These are phyloP conservation scores for Hyles euphorbiae DNA, from an alignment of 1,140 invertebrate genomes.

Conservation along the genomic window DNA sequence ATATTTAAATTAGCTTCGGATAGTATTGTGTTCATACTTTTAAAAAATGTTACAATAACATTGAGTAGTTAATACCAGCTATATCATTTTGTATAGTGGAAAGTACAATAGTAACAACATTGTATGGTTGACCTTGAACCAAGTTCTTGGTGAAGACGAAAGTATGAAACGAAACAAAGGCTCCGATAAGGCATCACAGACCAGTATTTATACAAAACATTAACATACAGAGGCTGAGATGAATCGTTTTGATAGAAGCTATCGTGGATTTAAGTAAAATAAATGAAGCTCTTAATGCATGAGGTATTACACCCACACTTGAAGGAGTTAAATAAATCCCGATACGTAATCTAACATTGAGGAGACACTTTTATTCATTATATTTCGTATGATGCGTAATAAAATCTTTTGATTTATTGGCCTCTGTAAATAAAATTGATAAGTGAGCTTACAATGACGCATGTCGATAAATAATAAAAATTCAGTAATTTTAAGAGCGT, in stretches of 20 bases:
- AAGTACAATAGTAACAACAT: not conserved
- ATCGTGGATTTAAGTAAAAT: conserved; percentile 48
- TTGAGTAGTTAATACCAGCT: too few relatives aligned
- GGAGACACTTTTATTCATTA: conserved; percentile 5
- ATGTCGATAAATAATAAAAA: too few relatives aligned
- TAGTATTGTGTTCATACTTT: not conserved
- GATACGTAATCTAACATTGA: conserved; percentile 13
- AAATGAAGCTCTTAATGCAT: conserved; percentile 55
- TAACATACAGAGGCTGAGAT: conserved; percentile 59
- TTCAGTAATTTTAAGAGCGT: too few relatives aligned
- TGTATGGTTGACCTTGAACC: conserved; percentile 30
- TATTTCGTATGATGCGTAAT: not conserved
- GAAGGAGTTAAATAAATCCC: conserved; percentile 29
- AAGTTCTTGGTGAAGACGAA: conserved; percentile 20
- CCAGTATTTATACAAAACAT: conserved; percentile 48
- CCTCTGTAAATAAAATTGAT: too few relatives aligned
- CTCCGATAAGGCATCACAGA: conserved; percentile 42
- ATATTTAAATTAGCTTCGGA: not conserved
- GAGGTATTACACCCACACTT: conserved; percentile 34
- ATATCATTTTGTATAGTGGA: not conserved
- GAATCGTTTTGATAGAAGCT: conserved; percentile 47
- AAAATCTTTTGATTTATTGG: too few relatives aligned
- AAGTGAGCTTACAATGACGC: too few relatives aligned
- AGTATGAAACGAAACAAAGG: conserved; percentile 38
- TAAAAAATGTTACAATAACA: too few relatives aligned